phyloP scores from a whole-genome alignment of 2,888 invertebrate species.

The Argyresthia goedartella region DNA sequence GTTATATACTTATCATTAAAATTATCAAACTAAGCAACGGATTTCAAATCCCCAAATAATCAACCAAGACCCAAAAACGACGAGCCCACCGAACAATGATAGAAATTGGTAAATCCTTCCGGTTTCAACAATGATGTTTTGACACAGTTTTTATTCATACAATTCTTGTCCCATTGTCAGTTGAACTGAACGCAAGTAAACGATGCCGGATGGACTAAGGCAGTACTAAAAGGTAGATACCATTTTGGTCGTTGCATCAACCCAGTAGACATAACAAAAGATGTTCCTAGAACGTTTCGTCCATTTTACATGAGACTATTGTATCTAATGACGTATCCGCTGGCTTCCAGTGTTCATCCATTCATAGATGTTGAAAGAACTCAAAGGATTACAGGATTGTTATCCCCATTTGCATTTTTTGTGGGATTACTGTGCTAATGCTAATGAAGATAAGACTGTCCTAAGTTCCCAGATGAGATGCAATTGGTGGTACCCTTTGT shows the following conservation, averaged over 20 bases:
- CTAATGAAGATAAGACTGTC: conserved; percentile 52
- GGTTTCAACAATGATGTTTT: conserved; percentile 48
- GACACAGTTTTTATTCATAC: conserved; percentile 30
- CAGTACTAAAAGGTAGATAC: background rate
- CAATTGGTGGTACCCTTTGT: background rate
- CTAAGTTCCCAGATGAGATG: conserved; percentile 2
- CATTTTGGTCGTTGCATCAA: background rate
- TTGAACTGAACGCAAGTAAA: conserved; percentile 39
- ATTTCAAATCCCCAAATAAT: too few species aligned
- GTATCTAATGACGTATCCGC: background rate
- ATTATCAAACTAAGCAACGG: too few species aligned
- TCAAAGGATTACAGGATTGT: conserved; percentile 39
- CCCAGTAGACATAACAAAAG: background rate
- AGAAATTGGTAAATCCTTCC: conserved; percentile 28
- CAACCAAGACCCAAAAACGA: too few species aligned
- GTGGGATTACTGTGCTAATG: conserved; percentile 11
- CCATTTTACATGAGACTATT: background rate
- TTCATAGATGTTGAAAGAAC: conserved; percentile 35
- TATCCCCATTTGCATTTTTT: conserved; percentile 32
- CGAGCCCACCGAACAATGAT: background rate
- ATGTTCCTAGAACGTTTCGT: background rate
- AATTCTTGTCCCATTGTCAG: conserved; percentile 19
- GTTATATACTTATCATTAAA: too few species aligned
- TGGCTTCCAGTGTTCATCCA: conserved; percentile 12
- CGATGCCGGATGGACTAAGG: conserved; percentile 46